Evolutionary conservation across 2,888 invertebrate genomes (phyloP), one percentile per base, ranked within the genome.

Genomic region (Nomada fucata): DNA sequence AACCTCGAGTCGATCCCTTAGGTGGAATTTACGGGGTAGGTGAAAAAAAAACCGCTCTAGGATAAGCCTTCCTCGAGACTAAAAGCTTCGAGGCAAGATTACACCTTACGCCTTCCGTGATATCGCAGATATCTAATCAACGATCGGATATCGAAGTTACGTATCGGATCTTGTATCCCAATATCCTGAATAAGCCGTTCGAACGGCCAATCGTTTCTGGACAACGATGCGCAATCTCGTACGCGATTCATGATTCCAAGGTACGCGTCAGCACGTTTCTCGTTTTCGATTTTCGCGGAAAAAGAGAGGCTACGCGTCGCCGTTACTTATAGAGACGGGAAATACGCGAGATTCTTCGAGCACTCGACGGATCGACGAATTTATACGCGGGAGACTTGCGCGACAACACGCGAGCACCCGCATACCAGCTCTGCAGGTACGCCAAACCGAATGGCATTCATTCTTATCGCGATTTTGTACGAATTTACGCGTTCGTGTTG

Each of bases 381-480:
- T 59, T 64, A 20, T 74, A 60, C 77, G 69, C 36, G 13, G 69
- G 64, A 53, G 59, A 44, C 52, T 63, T 65, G 68, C 52, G 68
- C 44, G 78, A 67, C 23, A 50, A 64, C 72, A 29, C 59, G 67
- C n/a, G 42, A 29, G n/a, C 67, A 75, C 67, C 74, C 67, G 76
- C 82, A 83, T 82, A 26, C 26, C 70, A 79, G 71, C 59, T 77
- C 73, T 42, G 53, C 70, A 70, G 80, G 79, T 75, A 86, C 82
- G 86, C 67, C 64, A 76, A 71, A 64, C 82, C 75, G 76, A 80
- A 69, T 73, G 83, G 85, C 87, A 87, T 87, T 87, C 85, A 78
- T 83, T 73, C 72, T 68, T 80, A 78, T 57, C 81, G 73, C 75
- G 85, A 75, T 82, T 84, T 72, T 55, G 70, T 78, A 78, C 86